Base-by-base conservation (phyloP, 2,797 vertebrate species). In the Cynodonichthys magdalenae region DNA sequence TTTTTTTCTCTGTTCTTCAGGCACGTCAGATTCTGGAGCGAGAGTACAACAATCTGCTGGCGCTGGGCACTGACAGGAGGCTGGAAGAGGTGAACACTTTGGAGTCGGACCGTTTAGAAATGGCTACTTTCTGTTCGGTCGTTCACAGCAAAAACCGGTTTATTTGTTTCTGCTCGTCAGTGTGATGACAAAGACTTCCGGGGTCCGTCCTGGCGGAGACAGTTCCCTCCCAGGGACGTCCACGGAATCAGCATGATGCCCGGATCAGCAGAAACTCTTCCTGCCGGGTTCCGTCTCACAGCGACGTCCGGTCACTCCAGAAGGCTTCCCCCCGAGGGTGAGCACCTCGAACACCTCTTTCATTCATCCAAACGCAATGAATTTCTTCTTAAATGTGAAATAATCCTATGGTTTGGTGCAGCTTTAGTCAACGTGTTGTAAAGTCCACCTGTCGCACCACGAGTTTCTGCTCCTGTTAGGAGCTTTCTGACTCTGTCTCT, bases 231-330 rank as follows among this genome's bases (percentile, higher is more conserved):
- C 0, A 92, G 96, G 0, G 98, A 99, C 82, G 94, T 98, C 3
- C 97, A 98, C 0, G 97, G 98, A 71, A 98, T 99, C 93, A 98
- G 96, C 81, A 99, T 99, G 97, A 99, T 99, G 97, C 97, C 98
- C 0, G 98, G 98, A 2, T 97, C 96, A 0, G 96, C 96, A 0
- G 97, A 99, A 91, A 99, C 97, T 0, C 93, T 99, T 68, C 98
- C 98, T 0, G 97, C 97, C 0, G 98, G 98, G 3, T 99, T 99
- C 90, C 94, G 98, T 44, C 92, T 99, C 84, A 99, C 96, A 58
- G 91, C 96, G 29, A 96, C 95, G 0, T 98, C 97, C 0, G 96
- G 95, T 29, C 96, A 97, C 86, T 96, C 96, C 0, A 93, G 96
- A 47, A 95, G 96, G 90, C 92, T 97, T 92, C 79, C 96, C 6